Evolutionary conservation across 2,888 invertebrate species (phyloP).

Genomic region (Pediacus dermestoides): DNA sequence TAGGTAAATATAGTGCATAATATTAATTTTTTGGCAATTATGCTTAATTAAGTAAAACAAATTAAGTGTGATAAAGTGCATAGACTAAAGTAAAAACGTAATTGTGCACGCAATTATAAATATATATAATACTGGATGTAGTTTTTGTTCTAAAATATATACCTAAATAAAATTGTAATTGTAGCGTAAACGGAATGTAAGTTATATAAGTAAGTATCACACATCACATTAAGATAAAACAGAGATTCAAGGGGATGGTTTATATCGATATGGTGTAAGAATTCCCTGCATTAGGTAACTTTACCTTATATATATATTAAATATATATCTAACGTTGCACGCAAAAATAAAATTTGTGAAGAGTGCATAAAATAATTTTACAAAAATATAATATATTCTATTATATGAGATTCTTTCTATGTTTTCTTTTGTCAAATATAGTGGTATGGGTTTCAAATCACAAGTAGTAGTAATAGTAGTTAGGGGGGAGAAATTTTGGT

Average conservation of each 20-base stretch:
- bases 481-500: slow-evolving; percentile 12
- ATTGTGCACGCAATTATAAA: too few species aligned
- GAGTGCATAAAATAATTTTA: slow-evolving; percentile 7
- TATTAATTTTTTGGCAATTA: too few species aligned
- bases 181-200: slow-evolving; percentile 3
- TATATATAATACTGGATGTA: too few species aligned
- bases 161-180: too few species aligned
- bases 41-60: too few species aligned
- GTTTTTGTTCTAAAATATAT: too few species aligned
- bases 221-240: not conserved
- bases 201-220: slow-evolving; percentile 2
- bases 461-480: slow-evolving; percentile 3
- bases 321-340: too few species aligned
- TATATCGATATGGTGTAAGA: slow-evolving; percentile 6
- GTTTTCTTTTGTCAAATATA: not conserved
- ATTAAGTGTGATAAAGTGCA: too few species aligned
- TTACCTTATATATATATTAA: slow-evolving; percentile 1
- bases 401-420: not conserved
- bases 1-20: too few species aligned
- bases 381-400: slow-evolving; percentile 8
- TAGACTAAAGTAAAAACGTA: too few species aligned
- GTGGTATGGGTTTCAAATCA: too few species aligned
- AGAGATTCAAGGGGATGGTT: not conserved
- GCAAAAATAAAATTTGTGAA: not conserved
- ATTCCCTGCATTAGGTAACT: slow-evolving; percentile 7